Evolutionary conservation across 2,113 vertebrate genomes (phyloP).

Genomic region (Trematocara macrostoma): DNA sequence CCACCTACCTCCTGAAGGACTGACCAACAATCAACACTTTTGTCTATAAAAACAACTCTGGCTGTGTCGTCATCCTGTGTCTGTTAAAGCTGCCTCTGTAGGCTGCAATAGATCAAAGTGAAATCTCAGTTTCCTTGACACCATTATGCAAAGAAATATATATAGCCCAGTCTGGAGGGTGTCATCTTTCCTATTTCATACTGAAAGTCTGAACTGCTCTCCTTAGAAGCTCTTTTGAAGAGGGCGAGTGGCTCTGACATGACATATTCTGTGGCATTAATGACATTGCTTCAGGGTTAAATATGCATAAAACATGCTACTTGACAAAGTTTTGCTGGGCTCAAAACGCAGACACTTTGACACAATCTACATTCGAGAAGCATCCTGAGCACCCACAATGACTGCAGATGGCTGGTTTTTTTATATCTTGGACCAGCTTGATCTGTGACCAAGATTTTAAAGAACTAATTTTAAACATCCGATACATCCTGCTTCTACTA

Average conservation of each 20-base stretch:
- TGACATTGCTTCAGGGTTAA: neutral
- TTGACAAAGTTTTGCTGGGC: neutral
- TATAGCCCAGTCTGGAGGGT: neutral
- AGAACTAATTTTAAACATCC: neutral
- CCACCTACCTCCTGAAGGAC: neutral
- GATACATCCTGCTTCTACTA: neutral
- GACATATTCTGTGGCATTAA: neutral
- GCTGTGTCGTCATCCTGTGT: neutral
- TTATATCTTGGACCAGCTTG: neutral
- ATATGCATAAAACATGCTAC: neutral
- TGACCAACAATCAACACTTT: rapidly evolving
- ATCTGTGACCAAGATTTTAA: neutral
- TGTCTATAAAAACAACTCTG: neutral
- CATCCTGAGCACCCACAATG: neutral
- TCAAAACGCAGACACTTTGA: neutral
- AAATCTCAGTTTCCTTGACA: slow-evolving; percentile 4
- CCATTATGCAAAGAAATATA: slow-evolving; percentile 7
- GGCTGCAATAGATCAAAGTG: neutral
- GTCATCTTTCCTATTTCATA: neutral
- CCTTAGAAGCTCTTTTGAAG: neutral
- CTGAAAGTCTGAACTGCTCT: neutral
- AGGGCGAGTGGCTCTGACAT: neutral
- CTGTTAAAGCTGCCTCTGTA: neutral
- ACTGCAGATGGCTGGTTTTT: neutral
- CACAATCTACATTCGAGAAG: neutral